These are phyloP conservation scores for Falco cherrug DNA, from an alignment of 2,797 vertebrate genomes.

Conservation along the genomic window DNA sequence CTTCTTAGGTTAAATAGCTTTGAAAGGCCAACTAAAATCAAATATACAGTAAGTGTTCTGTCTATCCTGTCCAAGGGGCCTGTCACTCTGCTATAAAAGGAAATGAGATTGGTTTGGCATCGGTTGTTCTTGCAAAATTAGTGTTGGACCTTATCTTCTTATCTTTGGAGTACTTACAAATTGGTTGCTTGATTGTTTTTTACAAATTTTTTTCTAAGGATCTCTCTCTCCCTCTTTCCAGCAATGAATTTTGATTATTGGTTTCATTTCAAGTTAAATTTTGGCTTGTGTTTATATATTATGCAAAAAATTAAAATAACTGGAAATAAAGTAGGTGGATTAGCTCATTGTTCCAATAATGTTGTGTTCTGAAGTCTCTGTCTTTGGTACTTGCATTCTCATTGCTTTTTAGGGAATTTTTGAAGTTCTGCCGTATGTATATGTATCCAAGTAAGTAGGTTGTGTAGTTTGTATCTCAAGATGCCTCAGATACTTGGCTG, in stretches of 20 bases:
- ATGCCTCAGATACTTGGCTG: neutral
- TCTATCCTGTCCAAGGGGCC: neutral
- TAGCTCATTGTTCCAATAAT: neutral
- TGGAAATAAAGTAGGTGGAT: neutral
- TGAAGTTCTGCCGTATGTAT: neutral
- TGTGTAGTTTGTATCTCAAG: neutral
- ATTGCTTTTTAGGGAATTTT: neutral
- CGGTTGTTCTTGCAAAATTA: neutral
- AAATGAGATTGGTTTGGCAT: neutral
- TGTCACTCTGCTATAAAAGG: neutral
- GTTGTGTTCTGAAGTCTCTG: neutral
- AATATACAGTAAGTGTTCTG: neutral
- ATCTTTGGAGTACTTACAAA: neutral
- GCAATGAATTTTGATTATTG: neutral
- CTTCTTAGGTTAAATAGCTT: neutral
- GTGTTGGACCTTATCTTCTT: neutral
- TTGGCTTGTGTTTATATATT: neutral
- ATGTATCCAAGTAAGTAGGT: neutral
- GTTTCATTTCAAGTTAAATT: neutral
- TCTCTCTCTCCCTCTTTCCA: neutral
- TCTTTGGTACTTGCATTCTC: neutral
- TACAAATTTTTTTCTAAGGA: neutral
- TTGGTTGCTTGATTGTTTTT: neutral
- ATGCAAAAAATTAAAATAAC: neutral
- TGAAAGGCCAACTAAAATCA: neutral